Conservation (phyloP, 2,888 invertebrate species). For the Cataglyphis livida region DNA sequence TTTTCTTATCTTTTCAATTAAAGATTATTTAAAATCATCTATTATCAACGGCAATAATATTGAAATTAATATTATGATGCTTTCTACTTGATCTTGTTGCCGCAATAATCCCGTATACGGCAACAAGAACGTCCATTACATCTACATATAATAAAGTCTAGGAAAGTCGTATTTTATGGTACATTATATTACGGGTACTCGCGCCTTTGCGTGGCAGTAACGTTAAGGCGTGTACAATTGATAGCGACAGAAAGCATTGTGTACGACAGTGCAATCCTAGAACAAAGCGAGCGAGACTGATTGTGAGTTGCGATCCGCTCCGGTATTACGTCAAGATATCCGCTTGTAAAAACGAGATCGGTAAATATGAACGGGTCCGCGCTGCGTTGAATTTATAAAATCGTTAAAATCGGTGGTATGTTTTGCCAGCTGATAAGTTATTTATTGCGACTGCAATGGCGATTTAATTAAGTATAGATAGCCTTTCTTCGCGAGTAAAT, state of each 20-base stretch:
- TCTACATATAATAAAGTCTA: conserved; percentile 5
- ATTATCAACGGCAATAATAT: conserved; percentile 3
- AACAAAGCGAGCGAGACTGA: conserved; percentile 36
- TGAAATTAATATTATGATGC: conserved; percentile 14
- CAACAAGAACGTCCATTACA: conserved; percentile 12
- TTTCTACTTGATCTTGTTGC: neutral
- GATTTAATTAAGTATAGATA: conserved; percentile 33
- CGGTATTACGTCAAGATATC: conserved; percentile 23
- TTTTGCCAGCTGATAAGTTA: conserved; percentile 25
- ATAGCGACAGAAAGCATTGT: conserved; percentile 17
- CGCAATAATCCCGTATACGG: conserved; percentile 18
- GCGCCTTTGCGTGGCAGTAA: conserved; percentile 32
- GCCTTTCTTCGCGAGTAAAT: conserved; percentile 4
- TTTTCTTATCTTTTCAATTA: conserved; percentile 10
- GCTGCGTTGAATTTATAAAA: conserved; percentile 19
- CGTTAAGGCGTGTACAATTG: conserved; percentile 30
- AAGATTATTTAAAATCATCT: neutral
- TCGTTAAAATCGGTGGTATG: conserved; percentile 23
- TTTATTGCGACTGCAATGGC: conserved; percentile 32
- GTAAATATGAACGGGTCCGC: conserved; percentile 20
- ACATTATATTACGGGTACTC: conserved; percentile 30
- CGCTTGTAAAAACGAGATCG: conserved; percentile 45
- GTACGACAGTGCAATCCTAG: conserved; percentile 33
- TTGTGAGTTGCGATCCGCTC: conserved; percentile 28
- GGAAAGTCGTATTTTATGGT: conserved; percentile 38